phyloP scores from a whole-genome alignment of 2,113 vertebrate genomes.

The Tenebrosternarchus preto region DNA sequence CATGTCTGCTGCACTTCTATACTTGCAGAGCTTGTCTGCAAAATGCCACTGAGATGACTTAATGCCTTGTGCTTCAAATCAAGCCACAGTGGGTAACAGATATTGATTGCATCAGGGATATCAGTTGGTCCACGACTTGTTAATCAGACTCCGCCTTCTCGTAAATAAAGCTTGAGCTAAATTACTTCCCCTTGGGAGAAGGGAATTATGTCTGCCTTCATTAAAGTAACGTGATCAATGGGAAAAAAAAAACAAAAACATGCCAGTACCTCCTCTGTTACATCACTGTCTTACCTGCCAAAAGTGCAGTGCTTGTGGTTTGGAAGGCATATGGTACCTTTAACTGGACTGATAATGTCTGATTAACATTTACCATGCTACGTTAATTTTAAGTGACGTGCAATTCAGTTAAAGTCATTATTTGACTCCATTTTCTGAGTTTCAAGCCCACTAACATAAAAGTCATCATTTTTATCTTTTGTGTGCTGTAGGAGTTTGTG shows the following conservation, averaged over 20 bases:
- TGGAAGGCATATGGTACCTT: not conserved
- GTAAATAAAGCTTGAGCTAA: constrained; percentile 49
- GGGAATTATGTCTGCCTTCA: constrained; percentile 40
- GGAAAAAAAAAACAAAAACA: not conserved
- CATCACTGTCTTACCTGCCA: constrained; percentile 5
- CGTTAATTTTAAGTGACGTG: not conserved
- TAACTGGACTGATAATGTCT: not conserved
- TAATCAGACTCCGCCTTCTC: constrained; percentile 45
- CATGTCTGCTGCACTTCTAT: constrained; percentile 36
- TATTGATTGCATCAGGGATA: constrained; percentile 58
- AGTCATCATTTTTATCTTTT: not conserved
- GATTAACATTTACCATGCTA: not conserved
- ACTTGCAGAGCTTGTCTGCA: constrained; percentile 35
- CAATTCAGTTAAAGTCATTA: not conserved
- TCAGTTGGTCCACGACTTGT: constrained; percentile 48
- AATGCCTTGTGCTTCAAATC: constrained; percentile 40
- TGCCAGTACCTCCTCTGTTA: constrained; percentile 4
- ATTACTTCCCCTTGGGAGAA: constrained; percentile 43
- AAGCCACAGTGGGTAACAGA: constrained; percentile 38
- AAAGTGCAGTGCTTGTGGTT: not conserved
- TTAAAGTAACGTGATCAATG: constrained; percentile 44
- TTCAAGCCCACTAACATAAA: not conserved
- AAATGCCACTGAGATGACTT: constrained; percentile 42
- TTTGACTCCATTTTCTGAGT: not conserved
- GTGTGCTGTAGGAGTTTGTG: not conserved